Evolutionary conservation across 2,797 vertebrate species (phyloP), one percentile per base, ranked within the genome.

Genomic region (Chaunax sp.): DNA sequence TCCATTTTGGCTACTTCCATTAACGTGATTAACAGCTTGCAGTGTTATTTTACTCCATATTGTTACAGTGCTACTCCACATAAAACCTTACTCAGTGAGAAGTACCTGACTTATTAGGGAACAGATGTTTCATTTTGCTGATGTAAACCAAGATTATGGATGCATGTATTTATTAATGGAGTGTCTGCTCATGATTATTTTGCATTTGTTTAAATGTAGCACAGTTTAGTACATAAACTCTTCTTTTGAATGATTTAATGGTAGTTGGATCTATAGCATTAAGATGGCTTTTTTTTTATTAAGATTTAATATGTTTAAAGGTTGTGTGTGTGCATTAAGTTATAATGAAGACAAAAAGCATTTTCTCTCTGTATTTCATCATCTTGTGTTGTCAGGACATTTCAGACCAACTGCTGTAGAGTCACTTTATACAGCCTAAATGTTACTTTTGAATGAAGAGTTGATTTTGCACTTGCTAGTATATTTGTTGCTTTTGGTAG

Each of bases 151-250:
- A 69, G 53, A 62, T 75, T 84, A 80, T 78, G 81, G 83, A 88
- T 89, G 85, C 89, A 90, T 92, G 90, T 94, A 93, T 94, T 92
- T 92, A 93, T 93, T 92, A 86, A 86, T 86, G 72, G 83, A 88
- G 87, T 92, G 86, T 88, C 63, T 81, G 80, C 83, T 86, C 64
- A 68, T 64, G 65, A 77, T 71, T 74, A 71, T 75, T 77, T 66
- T 61, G 49, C 73, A 60, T 79, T 64, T 2, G 30, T 66, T 81
- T 56, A 72, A 73, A 81, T 72, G 75, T 82, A 82, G 72, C 70
- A 78, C 64, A 57, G 50, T 82, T 80, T 71, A 78, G 75, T 77
- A 80, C 80, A 72, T 47, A 82, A 66, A 55, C 22, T 71, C 33
- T 70, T 46, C 18, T 55, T 72, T 60, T 68, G 52, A 78, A 73